A percentile compares a stretch with the other conserved stretches of the same genome.
These are phyloP conservation scores for Harpagus bidentatus DNA, from an alignment of 2,113 vertebrate species.

Conservation along the genomic window DNA sequence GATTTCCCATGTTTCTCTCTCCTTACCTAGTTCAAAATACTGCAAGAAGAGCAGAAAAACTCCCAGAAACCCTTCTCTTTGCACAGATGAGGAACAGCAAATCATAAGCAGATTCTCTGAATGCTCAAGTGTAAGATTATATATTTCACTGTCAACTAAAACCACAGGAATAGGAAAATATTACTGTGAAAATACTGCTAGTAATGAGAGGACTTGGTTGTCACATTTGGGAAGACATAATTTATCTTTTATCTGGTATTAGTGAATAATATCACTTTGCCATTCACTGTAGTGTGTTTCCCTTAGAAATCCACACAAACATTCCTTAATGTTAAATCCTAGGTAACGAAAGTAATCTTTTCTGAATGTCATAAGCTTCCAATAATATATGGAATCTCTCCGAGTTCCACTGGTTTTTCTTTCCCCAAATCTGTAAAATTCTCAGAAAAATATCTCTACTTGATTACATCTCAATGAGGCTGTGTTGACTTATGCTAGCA, in stretches of 20 bases:
- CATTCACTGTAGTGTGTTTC: not conserved
- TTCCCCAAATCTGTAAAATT: not conserved
- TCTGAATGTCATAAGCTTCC: not conserved
- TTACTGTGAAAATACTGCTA: conserved; percentile 34
- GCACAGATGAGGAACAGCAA: not conserved
- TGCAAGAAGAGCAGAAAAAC: not conserved
- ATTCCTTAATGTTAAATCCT: not conserved
- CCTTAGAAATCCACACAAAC: not conserved
- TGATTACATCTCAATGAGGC: not conserved
- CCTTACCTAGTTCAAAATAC: not conserved
- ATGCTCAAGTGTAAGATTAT: conserved; percentile 18
- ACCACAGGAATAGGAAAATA: conserved; percentile 39
- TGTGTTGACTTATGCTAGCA: not conserved
- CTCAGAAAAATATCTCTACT: not conserved
- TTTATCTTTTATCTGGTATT: conserved; percentile 26
- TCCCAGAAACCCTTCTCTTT: not conserved
- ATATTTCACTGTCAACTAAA: conserved; percentile 43
- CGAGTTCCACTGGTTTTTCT: not conserved
- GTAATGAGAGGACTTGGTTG: conserved; percentile 37
- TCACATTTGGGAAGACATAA: conserved; percentile 28
- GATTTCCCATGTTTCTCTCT: conserved; percentile 3
- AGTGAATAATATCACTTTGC: not conserved
- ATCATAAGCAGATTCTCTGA: conserved; percentile 36
- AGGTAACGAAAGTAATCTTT: not conserved
- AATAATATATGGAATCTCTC: not conserved